Evolutionary conservation across 2,888 invertebrate genomes (phyloP), one percentile per base, ranked within the genome.

Genomic region (Mactromeris polynyma): DNA sequence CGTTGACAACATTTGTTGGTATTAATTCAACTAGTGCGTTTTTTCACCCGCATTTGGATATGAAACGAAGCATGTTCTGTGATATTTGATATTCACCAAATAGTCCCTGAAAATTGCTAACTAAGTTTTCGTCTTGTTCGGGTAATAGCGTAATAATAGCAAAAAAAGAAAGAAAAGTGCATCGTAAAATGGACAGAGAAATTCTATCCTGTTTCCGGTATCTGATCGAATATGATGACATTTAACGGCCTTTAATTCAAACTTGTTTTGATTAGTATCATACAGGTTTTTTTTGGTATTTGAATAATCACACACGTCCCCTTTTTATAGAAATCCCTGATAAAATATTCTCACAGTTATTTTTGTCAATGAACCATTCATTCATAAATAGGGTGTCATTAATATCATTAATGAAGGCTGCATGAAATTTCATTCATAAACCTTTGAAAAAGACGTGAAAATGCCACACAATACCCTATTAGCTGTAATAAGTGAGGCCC

Each of bases 391-490:
- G 6, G 19, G 19, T 42, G 33, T 33, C 58, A 46, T 83, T 69
- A 64, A 64, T 69, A 73, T 69, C 38, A 83, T 83, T 83, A 83
- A 83, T 83, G 69, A 69, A 83, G 9, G 31, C 69, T 36, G 42
- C 31, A 26, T 26, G 40, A 83, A 83, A 69, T 14, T 31, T 64
- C 83, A 83, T 83, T 83, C 83, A 83, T 83, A 83, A 73, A 69
- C 2, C 14, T 33, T 42, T 51, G 19, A 81, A 51, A 46, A 40
- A n/a, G 79, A 73, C 14, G 17, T 36, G 73, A 73, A 36, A 73
- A 73, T 73, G 17, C 19, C 31, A 33, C 36, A 73, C 73, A 73
- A 73, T 73, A 73, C 11, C 14, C 36, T 73, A 73, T 73, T 33
- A 73, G 73, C 33, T 73, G n/a, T 19, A 73, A 73, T 73, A 11